A percentile compares a stretch with the other conserved stretches of the same genome.
phyloP scores from a whole-genome alignment of 2,797 vertebrate species.

The Zenarchopterus dispar region DNA sequence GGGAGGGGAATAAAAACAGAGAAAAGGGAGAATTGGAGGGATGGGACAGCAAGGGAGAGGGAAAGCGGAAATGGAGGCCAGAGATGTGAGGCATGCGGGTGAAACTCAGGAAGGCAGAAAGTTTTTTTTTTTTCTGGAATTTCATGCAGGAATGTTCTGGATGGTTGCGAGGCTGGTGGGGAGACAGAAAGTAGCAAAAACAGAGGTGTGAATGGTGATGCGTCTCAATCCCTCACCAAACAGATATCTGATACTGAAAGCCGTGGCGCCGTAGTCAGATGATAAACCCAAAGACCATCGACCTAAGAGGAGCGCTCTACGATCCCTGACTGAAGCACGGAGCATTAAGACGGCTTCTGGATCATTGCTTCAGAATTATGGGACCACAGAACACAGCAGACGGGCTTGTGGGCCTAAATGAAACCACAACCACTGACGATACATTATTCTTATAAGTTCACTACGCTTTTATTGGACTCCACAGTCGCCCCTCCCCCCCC shows the following conservation, averaged over 20 bases:
- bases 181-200: constrained; percentile 8
- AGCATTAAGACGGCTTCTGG: constrained; percentile 64
- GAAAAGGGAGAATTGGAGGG: constrained; percentile 51
- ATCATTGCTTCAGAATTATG: constrained; percentile 63
- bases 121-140: constrained; percentile 53
- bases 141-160: background rate
- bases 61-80: constrained; percentile 61
- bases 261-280: constrained; percentile 59
- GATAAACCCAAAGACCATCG: constrained; percentile 64
- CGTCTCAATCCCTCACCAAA: constrained; percentile 29
- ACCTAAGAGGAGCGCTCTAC: constrained; percentile 60
- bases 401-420: constrained; percentile 51
- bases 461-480: constrained; percentile 62
- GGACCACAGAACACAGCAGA: constrained; percentile 42
- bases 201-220: constrained; percentile 16
- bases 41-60: constrained; percentile 22
- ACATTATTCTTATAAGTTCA: constrained; percentile 65
- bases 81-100: constrained; percentile 61
- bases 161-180: too few relatives aligned
- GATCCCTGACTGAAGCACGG: constrained; percentile 50
- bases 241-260: constrained; percentile 36
- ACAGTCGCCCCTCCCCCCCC: constrained; percentile 38
- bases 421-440: constrained; percentile 52
- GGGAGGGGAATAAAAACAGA: too few relatives aligned
- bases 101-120: constrained; percentile 51